phyloP scores from a whole-genome alignment of 2,888 invertebrate genomes.

The Heteromyza rotundicornis region DNA sequence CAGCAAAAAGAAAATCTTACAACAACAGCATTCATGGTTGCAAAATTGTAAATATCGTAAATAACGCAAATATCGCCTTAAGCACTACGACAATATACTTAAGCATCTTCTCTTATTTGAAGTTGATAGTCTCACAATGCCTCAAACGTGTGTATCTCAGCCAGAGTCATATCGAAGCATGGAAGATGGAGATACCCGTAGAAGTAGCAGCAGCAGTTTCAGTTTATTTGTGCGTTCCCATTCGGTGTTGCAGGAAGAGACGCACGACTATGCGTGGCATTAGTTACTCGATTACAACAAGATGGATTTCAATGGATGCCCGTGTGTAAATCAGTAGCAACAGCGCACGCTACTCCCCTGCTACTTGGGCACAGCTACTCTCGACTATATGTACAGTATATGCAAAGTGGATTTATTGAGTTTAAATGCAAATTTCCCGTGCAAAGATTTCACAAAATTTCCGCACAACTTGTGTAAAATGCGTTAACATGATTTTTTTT shows the following conservation, averaged over 20 bases:
- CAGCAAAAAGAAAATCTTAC: background rate
- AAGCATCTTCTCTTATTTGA: slow-evolving; percentile 33
- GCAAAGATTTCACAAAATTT: slow-evolving; percentile 48
- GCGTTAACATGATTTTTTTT: slow-evolving; percentile 35
- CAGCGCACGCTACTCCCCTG: slow-evolving; percentile 13
- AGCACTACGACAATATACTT: slow-evolving; percentile 46
- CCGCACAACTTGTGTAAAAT: slow-evolving; percentile 27
- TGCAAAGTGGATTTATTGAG: slow-evolving; percentile 62
- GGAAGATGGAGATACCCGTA: too few species aligned
- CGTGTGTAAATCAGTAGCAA: slow-evolving; percentile 33
- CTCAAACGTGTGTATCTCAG: background rate
- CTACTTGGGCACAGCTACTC: slow-evolving; percentile 7
- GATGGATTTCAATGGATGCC: background rate
- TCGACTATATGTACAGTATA: slow-evolving; percentile 32
- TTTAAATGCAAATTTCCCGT: slow-evolving; percentile 58
- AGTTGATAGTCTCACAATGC: slow-evolving; percentile 35
- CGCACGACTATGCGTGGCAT: too few species aligned
- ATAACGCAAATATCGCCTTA: slow-evolving; percentile 57
- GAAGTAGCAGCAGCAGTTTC: too few species aligned
- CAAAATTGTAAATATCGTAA: slow-evolving; percentile 58
- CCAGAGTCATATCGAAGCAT: background rate
- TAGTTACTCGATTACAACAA: background rate
- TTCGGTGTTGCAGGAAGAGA: too few species aligned
- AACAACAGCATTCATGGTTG: background rate
- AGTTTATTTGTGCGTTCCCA: too few species aligned